Evolutionary conservation across 2,113 vertebrate species (phyloP).

Genomic region (Cephalopterus ornatus): DNA sequence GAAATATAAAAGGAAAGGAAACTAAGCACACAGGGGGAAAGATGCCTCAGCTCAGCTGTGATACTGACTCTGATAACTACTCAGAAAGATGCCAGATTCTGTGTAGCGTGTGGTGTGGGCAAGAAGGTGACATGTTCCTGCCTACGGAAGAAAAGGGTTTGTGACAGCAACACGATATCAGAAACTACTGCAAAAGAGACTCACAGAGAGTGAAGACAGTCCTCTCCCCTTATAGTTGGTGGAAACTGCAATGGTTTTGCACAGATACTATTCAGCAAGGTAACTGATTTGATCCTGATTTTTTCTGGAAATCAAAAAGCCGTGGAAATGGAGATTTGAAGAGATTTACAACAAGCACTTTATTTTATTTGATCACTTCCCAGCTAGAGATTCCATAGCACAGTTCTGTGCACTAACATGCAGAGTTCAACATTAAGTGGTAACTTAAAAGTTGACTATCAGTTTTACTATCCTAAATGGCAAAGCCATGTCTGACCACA

Average conservation of each 20-base stretch:
- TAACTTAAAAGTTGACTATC: background rate
- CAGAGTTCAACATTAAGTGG: background rate
- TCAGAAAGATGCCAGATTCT: background rate
- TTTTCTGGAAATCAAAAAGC: background rate
- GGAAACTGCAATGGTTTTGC: background rate
- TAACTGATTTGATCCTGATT: background rate
- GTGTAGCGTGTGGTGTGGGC: background rate
- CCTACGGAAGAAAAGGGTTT: background rate
- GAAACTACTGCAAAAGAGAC: background rate
- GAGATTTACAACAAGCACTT: background rate
- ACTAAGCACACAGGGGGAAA: background rate
- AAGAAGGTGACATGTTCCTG: background rate
- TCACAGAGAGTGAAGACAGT: background rate
- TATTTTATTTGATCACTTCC: background rate
- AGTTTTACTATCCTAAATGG: background rate
- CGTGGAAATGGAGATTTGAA: background rate
- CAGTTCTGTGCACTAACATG: background rate
- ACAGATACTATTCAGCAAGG: background rate
- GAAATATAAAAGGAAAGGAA: background rate
- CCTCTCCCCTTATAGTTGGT: background rate
- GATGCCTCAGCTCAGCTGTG: background rate
- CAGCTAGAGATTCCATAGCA: background rate
- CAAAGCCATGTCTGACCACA: background rate
- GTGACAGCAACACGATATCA: fast-evolving
- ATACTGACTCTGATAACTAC: background rate